These are phyloP conservation scores for Mystacornis crossleyi DNA, from an alignment of 2,113 vertebrate species.

Conservation along the genomic window DNA sequence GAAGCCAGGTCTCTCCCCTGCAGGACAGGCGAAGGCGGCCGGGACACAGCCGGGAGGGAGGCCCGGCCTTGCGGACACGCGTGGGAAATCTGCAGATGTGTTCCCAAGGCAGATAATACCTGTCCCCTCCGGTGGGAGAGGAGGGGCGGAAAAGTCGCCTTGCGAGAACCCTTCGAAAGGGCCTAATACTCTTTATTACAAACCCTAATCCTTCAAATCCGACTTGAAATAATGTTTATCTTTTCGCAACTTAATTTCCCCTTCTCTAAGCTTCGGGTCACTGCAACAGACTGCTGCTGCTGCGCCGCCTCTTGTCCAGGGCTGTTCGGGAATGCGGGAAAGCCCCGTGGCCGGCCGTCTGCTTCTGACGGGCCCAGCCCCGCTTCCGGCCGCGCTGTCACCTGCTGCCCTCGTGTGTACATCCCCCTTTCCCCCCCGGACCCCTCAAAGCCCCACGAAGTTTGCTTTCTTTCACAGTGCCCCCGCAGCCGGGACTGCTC, in stretches of 20 bases:
- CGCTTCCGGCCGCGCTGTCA: not conserved
- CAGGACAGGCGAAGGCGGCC: not conserved
- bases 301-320: not conserved
- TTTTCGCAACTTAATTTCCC: constrained; percentile 80
- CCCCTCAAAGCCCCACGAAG: not conserved
- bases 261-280: constrained; percentile 74
- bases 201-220: constrained; percentile 84
- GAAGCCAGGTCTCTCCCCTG: not conserved
- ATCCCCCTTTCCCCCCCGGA: not conserved
- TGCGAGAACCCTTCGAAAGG: constrained; percentile 70
- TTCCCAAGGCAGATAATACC: not conserved
- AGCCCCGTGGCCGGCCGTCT: not conserved
- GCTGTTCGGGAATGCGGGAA: not conserved
- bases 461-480: not conserved
- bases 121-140: not conserved
- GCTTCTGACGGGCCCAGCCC: not conserved
- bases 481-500: not conserved
- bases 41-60: not conserved
- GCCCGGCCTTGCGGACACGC: not conserved
- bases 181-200: constrained; percentile 85
- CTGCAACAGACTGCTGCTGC: constrained; percentile 8
- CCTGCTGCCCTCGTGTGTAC: not conserved
- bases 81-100: not conserved
- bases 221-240: constrained; percentile 86
- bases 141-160: constrained; percentile 44